A percentile compares a stretch with the other conserved stretches of the same genome.
These are phyloP conservation scores for Chloroclysta siterata DNA, from an alignment of 2,888 invertebrate genomes.

Conservation along the genomic window DNA sequence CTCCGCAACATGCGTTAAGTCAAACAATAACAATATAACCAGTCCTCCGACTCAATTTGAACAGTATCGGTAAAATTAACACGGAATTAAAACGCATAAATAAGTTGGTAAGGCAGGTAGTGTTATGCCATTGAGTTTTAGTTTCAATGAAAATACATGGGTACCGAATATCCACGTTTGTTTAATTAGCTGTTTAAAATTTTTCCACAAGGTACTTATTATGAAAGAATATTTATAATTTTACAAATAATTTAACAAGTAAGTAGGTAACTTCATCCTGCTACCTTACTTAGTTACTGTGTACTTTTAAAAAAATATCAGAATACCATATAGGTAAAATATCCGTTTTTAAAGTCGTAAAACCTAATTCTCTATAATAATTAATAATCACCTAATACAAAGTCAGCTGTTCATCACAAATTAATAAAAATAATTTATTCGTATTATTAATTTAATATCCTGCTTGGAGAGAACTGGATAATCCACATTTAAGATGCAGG, in stretches of 20 bases:
- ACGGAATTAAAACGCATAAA: slow-evolving; percentile 35
- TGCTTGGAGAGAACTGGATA: slow-evolving; percentile 6
- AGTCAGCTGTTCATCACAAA: neutral
- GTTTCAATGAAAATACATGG: slow-evolving; percentile 28
- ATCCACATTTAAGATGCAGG: slow-evolving; percentile 5
- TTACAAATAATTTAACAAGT: no score
- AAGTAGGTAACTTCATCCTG: no score
- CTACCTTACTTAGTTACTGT: no score
- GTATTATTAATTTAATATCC: neutral
- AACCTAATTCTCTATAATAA: no score
- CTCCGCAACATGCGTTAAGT: neutral
- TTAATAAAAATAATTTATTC: slow-evolving; percentile 13
- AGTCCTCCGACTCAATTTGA: slow-evolving; percentile 26
- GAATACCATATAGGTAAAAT: no score
- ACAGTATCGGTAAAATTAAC: slow-evolving; percentile 32
- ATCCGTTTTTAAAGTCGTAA: no score
- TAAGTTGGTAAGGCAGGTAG: slow-evolving; percentile 25
- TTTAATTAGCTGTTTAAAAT: slow-evolving; percentile 22
- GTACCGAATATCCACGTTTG: slow-evolving; percentile 31
- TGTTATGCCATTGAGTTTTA: slow-evolving; percentile 37
- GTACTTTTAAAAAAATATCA: no score
- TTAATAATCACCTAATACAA: neutral
- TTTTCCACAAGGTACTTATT: slow-evolving; percentile 5
- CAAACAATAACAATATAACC: slow-evolving; percentile 35
- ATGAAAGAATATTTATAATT: neutral